phyloP scores from a whole-genome alignment of 2,888 invertebrate genomes.

The Clusia tigrina region DNA sequence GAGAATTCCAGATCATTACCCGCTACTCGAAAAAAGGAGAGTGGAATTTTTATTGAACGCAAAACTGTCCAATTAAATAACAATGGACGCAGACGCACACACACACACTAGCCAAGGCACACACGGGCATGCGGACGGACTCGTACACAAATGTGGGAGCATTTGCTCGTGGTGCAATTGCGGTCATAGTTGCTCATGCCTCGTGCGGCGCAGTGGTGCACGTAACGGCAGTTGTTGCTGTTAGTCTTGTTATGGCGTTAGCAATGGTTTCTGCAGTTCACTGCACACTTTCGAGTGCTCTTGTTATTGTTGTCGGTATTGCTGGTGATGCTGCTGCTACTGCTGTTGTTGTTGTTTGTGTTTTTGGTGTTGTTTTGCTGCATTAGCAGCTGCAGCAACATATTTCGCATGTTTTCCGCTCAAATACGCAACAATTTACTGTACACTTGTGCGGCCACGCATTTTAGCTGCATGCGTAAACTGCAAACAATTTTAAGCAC shows the following conservation, averaged over 20 bases:
- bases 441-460: neutral
- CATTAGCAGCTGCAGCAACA: neutral
- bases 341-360: neutral
- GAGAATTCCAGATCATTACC: too few species aligned
- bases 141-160: neutral
- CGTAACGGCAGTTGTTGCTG: neutral
- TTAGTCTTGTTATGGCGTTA: neutral
- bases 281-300: neutral
- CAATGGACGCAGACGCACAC: neutral
- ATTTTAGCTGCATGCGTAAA: neutral
- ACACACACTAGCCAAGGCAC: neutral
- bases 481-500: neutral
- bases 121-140: neutral
- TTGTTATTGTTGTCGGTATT: neutral
- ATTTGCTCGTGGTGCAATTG: neutral
- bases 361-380: neutral
- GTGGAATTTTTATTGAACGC: too few species aligned
- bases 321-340: neutral
- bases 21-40: too few species aligned
- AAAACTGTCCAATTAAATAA: too few species aligned
- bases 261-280: neutral
- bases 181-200: neutral
- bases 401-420: conserved; percentile 8
- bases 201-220: neutral
- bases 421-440: neutral